A percentile compares a stretch with the other conserved stretches of the same genome.
Evolutionary conservation across 53 echinoderm and acorn worm genomes (phyloP).

Genomic region (Henricia sp.): DNA sequence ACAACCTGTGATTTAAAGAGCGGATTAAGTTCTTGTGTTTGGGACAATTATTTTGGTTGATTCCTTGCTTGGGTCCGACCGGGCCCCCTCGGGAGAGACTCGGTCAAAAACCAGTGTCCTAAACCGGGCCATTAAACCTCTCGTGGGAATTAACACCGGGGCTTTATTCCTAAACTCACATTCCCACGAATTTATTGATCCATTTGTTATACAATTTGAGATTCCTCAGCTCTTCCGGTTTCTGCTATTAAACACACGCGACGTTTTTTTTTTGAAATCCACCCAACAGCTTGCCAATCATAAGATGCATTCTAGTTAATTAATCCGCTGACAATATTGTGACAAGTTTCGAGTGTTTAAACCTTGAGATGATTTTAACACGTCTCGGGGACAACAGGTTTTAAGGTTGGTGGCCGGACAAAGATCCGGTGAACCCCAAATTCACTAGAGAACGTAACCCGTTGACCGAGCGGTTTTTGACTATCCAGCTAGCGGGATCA

Average conservation of each 20-base stretch:
- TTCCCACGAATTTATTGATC: constrained; percentile 48
- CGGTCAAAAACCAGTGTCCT: constrained; percentile 2
- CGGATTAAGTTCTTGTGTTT: constrained; percentile 28
- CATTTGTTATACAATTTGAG: not conserved
- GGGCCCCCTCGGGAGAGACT: not conserved
- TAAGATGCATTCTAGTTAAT: constrained; percentile 16
- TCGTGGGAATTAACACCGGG: constrained; percentile 7
- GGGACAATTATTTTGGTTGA: not conserved
- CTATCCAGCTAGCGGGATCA: constrained; percentile 34
- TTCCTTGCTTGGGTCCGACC: not conserved
- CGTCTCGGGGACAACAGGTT: constrained; percentile 5
- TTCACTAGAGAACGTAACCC: not conserved
- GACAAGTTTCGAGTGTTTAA: constrained; percentile 32
- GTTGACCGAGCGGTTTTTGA: constrained; percentile 24
- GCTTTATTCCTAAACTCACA: not conserved
- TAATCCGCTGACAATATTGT: constrained; percentile 33
- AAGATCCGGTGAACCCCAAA: not conserved
- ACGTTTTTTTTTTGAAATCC: not conserved
- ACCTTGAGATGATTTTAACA: constrained; percentile 18
- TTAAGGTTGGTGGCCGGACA: constrained; percentile 20
- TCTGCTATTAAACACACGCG: not conserved
- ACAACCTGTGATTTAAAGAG: constrained; percentile 26
- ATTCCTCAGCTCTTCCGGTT: not conserved
- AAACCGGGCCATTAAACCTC: constrained; percentile 5
- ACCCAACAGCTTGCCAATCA: constrained; percentile 22